Evolutionary conservation across 2,888 invertebrate species (phyloP).

Genomic region (Hoplodrina blanda): DNA sequence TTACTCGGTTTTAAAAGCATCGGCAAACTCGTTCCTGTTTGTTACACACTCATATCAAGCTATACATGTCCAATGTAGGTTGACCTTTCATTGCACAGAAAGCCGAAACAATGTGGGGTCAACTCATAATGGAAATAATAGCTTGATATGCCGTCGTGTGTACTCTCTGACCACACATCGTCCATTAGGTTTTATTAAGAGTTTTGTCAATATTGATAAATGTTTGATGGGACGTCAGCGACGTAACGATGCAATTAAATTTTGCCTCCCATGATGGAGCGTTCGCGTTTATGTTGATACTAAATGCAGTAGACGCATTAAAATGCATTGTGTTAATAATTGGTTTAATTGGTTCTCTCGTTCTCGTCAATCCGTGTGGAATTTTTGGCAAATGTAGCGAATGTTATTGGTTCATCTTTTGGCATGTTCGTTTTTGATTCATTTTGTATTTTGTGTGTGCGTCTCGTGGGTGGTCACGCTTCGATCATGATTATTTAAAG

Average conservation of each 20-base stretch:
- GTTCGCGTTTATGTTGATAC: constrained; percentile 61
- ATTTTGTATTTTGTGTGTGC: background rate
- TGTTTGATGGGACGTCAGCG: constrained; percentile 75
- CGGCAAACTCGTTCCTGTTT: constrained; percentile 71
- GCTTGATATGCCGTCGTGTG: background rate
- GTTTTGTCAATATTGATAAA: constrained; percentile 87
- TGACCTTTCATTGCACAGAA: background rate
- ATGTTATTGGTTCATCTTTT: constrained; percentile 26
- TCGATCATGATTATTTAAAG: background rate
- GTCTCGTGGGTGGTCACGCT: background rate
- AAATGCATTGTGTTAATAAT: constrained; percentile 68
- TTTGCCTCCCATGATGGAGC: constrained; percentile 73
- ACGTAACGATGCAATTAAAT: constrained; percentile 82
- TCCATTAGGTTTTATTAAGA: constrained; percentile 87
- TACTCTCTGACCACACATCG: constrained; percentile 70
- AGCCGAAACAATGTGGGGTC: background rate
- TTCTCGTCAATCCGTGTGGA: constrained; percentile 49
- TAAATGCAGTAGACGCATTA: constrained; percentile 54
- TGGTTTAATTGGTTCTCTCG: constrained; percentile 67
- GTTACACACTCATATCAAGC: constrained; percentile 8
- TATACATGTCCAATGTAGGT: background rate
- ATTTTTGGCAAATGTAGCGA: constrained; percentile 31
- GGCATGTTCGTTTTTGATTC: constrained; percentile 17
- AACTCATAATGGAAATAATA: background rate
- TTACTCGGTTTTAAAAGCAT: constrained; percentile 79